phyloP scores from a whole-genome alignment of 37 sponge, comb jelly and placozoan species.

The Beroe ovata region DNA sequence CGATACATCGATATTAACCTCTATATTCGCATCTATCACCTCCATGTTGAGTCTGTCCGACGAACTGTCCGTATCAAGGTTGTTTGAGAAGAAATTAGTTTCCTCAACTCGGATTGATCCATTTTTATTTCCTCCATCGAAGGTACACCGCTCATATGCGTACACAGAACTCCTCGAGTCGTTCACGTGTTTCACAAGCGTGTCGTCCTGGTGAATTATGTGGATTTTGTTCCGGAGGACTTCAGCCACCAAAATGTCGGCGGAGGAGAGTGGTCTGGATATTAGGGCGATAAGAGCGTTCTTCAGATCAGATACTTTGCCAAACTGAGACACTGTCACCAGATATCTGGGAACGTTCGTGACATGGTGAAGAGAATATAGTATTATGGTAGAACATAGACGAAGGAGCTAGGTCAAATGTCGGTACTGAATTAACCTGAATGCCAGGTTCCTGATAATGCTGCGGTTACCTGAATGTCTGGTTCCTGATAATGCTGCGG shows the following conservation, averaged over 20 bases:
- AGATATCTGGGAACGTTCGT: conserved; percentile 54
- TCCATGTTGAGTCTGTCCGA: neutral
- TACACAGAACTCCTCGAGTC: conserved; percentile 26
- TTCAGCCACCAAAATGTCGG: conserved; percentile 8
- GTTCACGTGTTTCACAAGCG: conserved; percentile 12
- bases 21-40: conserved; percentile 35
- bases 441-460: neutral
- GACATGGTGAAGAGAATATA: too few species aligned
- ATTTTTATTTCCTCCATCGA: neutral
- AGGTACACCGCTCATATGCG: conserved; percentile 39
- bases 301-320: conserved; percentile 50
- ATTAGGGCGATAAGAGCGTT: neutral
- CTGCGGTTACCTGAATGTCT: neutral
- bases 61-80: conserved; percentile 26
- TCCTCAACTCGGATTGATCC: neutral
- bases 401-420: neutral
- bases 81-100: conserved; percentile 13
- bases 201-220: conserved; percentile 29
- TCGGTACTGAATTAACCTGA: neutral
- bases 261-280: neutral
- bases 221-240: neutral
- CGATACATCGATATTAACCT: conserved; percentile 33
- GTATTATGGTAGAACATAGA: neutral
- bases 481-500: too few species aligned
- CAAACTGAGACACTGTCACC: conserved; percentile 32